Percentiles rank a stretch among this genome's conserved stretches.
Evolutionary conservation across 2,888 invertebrate genomes (phyloP).

Genomic region (Orthosia cruda): DNA sequence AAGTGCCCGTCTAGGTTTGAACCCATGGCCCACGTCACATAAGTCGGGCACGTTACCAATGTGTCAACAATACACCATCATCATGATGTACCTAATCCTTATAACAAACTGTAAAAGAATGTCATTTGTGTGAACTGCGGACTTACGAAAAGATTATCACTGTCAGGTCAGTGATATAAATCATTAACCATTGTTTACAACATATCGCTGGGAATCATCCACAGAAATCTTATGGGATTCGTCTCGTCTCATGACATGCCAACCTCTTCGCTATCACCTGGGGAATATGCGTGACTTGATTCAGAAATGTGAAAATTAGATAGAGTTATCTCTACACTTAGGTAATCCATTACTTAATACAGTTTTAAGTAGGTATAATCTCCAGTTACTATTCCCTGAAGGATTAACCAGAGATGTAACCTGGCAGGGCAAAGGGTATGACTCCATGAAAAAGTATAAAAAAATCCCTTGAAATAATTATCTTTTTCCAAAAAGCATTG

Average conservation of each 20-base stretch:
- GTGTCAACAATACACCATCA: background rate
- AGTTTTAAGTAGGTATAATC: too few species aligned
- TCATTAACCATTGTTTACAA: slow-evolving; percentile 43
- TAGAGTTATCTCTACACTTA: background rate
- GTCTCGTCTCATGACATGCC: slow-evolving; percentile 25
- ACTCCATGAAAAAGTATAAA: too few species aligned
- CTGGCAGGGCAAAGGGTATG: too few species aligned
- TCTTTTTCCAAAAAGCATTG: too few species aligned
- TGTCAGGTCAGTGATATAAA: slow-evolving; percentile 26
- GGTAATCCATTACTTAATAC: background rate
- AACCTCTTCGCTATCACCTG: slow-evolving; percentile 23
- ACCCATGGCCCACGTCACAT: background rate
- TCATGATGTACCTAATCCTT: background rate
- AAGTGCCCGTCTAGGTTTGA: background rate
- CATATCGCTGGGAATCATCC: slow-evolving; percentile 24
- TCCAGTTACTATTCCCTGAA: too few species aligned
- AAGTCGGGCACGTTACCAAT: background rate
- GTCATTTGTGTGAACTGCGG: background rate
- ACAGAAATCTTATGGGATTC: slow-evolving; percentile 19
- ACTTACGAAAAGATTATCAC: background rate
- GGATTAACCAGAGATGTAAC: too few species aligned
- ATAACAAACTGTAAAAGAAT: background rate
- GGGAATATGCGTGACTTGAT: background rate
- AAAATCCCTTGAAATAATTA: too few species aligned
- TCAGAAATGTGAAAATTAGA: slow-evolving; percentile 20